Base-by-base conservation (phyloP, 2,888 invertebrate species). In the Euzetes globulus region DNA sequence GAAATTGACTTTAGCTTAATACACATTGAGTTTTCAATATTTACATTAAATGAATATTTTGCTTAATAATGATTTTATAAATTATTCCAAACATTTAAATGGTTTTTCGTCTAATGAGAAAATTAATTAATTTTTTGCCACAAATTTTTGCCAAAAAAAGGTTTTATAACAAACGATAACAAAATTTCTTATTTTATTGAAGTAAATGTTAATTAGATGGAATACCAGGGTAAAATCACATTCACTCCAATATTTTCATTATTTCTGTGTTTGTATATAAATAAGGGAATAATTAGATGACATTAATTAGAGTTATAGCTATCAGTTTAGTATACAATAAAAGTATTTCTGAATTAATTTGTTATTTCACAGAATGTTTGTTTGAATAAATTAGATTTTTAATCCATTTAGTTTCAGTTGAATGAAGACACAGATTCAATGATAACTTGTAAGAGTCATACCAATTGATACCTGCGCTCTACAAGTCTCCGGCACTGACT, bases 31-130 rank as follows among this genome's bases (percentile, higher is more conserved):
- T 63, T 63, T 63, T 55, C 19, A 33, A 63, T 63, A 63, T 63
- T 63, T 63, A 19, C 63, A 63, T 63, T 63, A 63, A 63, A 63
- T 63, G 17, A 63, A 33, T 63, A 29, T 63, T 55, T 55, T 25
- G 22, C 25, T 50, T 50, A 50, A 50, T 25, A 55, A 55, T 55
- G 55, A 25, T 55, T 55, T 55, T 55, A 55, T 55, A 55, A 55
- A 55, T 55, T 25, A 25, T 25, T 55, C 41, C 9, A 41, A 22
- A 25, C 55, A 19, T 55, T 25, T 25, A 55, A 55, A 25, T 3
- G 25, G 22, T 25, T 55, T 55, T 55, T 17, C n/a, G 6, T 19
- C 2, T 55, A 55, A 55, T 50, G 50, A 50, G 50, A 50, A 50
- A 50, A 50, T n/a, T 50, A 50, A 50, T 50, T 50, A 50, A n/a